phyloP scores from a whole-genome alignment of 2,113 vertebrate species.

The Rhipidura dahli region DNA sequence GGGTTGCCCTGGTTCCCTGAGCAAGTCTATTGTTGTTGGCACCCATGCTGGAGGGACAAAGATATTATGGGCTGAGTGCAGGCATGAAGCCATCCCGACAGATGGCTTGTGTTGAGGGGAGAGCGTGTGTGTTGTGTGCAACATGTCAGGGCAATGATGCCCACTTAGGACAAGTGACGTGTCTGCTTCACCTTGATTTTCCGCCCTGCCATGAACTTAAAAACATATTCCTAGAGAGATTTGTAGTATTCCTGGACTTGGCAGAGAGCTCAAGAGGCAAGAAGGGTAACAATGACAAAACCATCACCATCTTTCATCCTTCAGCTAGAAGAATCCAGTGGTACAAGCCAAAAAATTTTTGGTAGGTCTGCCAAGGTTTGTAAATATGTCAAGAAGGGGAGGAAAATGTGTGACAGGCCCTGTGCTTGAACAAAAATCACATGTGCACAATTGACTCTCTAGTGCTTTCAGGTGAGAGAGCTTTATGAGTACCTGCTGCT shows the following conservation, averaged over 20 bases:
- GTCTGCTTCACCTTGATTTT: background rate
- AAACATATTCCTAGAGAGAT: background rate
- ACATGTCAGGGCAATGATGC: background rate
- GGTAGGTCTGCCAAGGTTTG: constrained; percentile 5
- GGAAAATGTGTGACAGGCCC: background rate
- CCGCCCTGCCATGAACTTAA: background rate
- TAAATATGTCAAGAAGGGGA: constrained; percentile 14
- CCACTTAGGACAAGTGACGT: background rate
- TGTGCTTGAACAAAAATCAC: background rate
- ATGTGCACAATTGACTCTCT: background rate
- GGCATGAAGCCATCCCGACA: constrained; percentile 64
- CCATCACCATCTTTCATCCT: background rate
- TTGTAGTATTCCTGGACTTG: background rate
- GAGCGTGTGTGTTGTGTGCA: background rate
- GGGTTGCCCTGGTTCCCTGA: background rate
- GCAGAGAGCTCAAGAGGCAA: background rate
- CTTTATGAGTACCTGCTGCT: background rate
- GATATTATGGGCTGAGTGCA: background rate
- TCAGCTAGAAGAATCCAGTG: background rate
- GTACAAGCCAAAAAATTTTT: background rate
- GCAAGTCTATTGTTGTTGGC: constrained; percentile 50
- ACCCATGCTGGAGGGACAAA: constrained; percentile 30
- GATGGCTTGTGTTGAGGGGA: constrained; percentile 55
- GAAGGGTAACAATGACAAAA: background rate
- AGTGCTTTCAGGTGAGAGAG: background rate